Base-by-base conservation (phyloP, 2,888 invertebrate genomes). In the Herminia tarsipennalis region DNA sequence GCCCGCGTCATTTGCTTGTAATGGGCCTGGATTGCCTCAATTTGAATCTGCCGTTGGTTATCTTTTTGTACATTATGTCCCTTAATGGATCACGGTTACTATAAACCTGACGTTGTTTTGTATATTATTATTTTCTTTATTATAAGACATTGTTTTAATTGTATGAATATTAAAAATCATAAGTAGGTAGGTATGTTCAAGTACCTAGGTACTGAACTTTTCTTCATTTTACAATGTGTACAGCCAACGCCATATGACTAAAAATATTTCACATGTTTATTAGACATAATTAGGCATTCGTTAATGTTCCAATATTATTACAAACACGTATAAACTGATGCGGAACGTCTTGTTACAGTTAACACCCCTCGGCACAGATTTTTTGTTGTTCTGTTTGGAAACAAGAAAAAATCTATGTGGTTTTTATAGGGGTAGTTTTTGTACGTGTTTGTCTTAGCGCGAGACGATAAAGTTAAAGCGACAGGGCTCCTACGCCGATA, bases 371-470 rank as follows among this genome's bases (percentile, higher is more conserved):
- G 49, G 61, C 69, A 45, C 49, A 37, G 52, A 61, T 78, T 81
- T 84, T 82, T 81, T 79, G 70, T 71, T 51, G 52, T 56, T 71
- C 62, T 80, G 73, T 83, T 79, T 76, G 72, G 66, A 71, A 78
- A 83, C 78, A 85, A 76, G 83, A 77, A 85, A 79, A 63, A 63
- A 53, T 30, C 29, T 70, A 63, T 76, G 81, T 64, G 75, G 86
- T 87, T 87, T 87, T 86, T 86, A 72, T 82, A 32, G 69, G 61
- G 56, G 56, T 63, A 51, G 75, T 81, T 83, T 88, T 86, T 88
- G 67, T 83, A 56, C 82, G 62, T 87, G 79, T 88, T 88, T 88
- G 78, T 81, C 80, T 86, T 84, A 83, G 80, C 86, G 79, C 80
- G 78, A 71, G 80, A 72, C 77, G 81, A 81, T 86, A 83, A 77